phyloP scores from a whole-genome alignment of 2,888 invertebrate genomes.

The Catocala fraxini region DNA sequence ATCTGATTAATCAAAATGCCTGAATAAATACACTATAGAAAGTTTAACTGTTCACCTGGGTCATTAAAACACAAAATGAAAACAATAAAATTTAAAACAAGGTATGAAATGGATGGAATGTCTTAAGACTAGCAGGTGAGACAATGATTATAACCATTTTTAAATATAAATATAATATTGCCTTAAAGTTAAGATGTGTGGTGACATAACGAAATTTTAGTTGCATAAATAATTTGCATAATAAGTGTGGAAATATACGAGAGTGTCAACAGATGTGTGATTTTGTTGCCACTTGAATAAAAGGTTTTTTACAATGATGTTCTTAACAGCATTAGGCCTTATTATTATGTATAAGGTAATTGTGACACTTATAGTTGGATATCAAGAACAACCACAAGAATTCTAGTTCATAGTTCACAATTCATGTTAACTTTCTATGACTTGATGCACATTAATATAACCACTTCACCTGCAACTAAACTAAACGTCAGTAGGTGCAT shows the following conservation, averaged over 20 bases:
- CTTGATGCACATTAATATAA: no score
- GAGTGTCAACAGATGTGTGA: not conserved
- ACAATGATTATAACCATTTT: not conserved
- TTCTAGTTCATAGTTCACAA: no score
- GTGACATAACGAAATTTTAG: not conserved
- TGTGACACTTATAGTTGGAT: no score
- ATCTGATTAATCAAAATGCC: not conserved
- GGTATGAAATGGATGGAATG: constrained; percentile 42
- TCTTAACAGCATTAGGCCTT: not conserved
- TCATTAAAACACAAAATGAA: not conserved
- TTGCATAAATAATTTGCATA: constrained; percentile 1
- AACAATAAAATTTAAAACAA: not conserved
- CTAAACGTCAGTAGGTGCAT: no score
- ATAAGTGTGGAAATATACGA: not conserved
- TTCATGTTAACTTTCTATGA: no score
- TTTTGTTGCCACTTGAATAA: not conserved
- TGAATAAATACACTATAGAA: not conserved
- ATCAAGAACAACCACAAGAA: no score
- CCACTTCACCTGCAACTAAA: constrained; percentile 14
- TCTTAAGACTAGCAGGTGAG: constrained; percentile 16
- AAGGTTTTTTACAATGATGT: not conserved
- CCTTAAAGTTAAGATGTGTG: constrained; percentile 1
- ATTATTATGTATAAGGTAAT: not conserved
- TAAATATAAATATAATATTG: not conserved
- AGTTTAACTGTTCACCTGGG: no score